Percentiles rank a stretch among this genome's conserved stretches.
Evolutionary conservation across 2,888 invertebrate species (phyloP).

Genomic region (Meta bourneti): DNA sequence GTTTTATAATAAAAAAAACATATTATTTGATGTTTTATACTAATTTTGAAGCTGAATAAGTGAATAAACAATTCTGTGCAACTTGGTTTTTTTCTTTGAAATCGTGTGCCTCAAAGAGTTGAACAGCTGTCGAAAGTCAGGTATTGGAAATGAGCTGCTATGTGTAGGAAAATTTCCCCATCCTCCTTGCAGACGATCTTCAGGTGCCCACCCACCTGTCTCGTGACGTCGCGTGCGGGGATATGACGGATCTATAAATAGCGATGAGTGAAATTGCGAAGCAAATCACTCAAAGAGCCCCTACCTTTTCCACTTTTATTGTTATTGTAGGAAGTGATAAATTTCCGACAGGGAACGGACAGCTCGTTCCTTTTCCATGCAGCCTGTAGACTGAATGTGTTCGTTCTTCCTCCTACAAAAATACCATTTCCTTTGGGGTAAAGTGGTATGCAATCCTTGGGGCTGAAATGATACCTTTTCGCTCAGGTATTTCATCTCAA

Average conservation of each 20-base stretch:
- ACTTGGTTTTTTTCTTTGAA: no score
- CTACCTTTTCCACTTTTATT: slow-evolving; percentile 8
- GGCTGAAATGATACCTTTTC: neutral
- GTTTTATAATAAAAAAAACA: no score
- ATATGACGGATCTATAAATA: slow-evolving; percentile 56
- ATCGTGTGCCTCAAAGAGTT: no score
- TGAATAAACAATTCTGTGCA: no score
- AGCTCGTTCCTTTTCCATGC: slow-evolving; percentile 32
- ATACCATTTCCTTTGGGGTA: neutral
- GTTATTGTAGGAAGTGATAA: slow-evolving; percentile 50
- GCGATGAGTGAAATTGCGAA: slow-evolving; percentile 48
- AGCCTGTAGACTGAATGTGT: slow-evolving; percentile 40
- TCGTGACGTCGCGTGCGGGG: no score
- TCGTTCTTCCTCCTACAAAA: slow-evolving; percentile 2
- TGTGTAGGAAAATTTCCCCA: no score
- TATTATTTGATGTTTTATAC: no score
- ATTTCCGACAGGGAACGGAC: slow-evolving; percentile 52
- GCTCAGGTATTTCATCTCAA: neutral
- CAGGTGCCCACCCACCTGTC: neutral
- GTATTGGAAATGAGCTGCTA: no score
- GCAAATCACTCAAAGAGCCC: slow-evolving; percentile 44
- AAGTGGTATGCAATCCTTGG: neutral
- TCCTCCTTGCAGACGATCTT: neutral
- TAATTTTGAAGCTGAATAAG: no score
- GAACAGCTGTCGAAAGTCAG: no score